A percentile compares a stretch with the other conserved stretches of the same genome.
phyloP scores from a whole-genome alignment of 2,113 vertebrate genomes.

The Cyphomyrus discorhynchus region DNA sequence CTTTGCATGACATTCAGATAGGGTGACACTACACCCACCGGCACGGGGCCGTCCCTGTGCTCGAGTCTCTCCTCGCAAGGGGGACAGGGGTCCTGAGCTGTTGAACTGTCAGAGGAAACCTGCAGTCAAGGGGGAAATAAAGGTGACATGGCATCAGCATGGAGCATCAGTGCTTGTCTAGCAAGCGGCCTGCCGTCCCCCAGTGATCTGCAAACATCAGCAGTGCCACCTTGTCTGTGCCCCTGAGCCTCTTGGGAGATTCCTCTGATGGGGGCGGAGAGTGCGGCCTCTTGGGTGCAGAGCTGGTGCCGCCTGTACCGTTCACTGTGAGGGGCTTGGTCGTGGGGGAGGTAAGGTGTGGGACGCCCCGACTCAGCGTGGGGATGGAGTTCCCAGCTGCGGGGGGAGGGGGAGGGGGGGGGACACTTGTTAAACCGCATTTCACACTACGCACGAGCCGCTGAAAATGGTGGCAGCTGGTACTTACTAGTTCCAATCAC shows the following conservation, averaged over 20 bases:
- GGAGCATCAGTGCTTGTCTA: neutral
- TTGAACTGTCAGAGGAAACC: slow-evolving; percentile 49
- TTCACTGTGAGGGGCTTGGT: slow-evolving; percentile 61
- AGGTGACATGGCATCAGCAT: neutral
- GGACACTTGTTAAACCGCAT: neutral
- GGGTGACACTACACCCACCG: slow-evolving; percentile 29
- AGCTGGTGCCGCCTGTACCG: slow-evolving; percentile 44
- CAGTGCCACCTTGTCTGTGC: slow-evolving; percentile 57
- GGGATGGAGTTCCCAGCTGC: slow-evolving; percentile 53
- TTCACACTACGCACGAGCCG: neutral
- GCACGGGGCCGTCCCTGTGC: slow-evolving; percentile 48
- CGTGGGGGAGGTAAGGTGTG: slow-evolving; percentile 47
- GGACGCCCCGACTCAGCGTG: slow-evolving; percentile 54
- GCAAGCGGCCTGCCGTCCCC: neutral
- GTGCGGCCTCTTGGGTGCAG: slow-evolving; percentile 60
- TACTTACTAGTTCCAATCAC: slow-evolving; percentile 70
- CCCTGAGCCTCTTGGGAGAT: slow-evolving; percentile 62
- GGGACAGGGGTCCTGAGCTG: slow-evolving; percentile 64
- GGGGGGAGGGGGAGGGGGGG: neutral
- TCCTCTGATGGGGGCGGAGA: slow-evolving; percentile 65
- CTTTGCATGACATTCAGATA: neutral
- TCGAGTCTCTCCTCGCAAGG: slow-evolving; percentile 47
- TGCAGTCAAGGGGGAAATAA: neutral
- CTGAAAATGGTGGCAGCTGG: neutral
- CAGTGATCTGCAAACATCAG: neutral